Base-by-base conservation (phyloP, 30 jellyfish, hydroid and myxozoan species). In the Aurelia coerulea region DNA sequence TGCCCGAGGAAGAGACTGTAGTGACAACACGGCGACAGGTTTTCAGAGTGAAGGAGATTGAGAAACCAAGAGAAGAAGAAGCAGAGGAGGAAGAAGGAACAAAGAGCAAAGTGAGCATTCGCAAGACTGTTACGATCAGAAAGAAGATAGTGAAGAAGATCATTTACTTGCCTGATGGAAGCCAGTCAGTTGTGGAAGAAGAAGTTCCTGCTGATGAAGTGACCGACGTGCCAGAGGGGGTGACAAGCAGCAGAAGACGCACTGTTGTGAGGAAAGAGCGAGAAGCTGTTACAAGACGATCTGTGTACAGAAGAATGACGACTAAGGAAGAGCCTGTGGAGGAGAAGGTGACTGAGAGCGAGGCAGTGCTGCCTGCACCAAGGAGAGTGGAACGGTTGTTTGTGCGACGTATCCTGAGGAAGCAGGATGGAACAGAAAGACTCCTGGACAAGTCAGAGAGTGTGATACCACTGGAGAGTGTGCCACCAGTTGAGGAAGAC, bases 341-440 rank as follows among this genome's bases (percentile, higher is more conserved):
- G 50, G 97, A 88, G 52, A 88, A 63, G 50, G 90, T 81, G 37
- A 83, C 88, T 10, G n/a, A 32, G 23, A 37, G 46, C 4, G 46
- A 37, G 46, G 46, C 46, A 1, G 46, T 37, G 46, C 4, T 37
- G 46, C 58, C 51, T 46, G 79, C 81, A 31, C 81, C 90, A 49
- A 68, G 71, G 32, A 80, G 86, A 56, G 98, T 91, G 11, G 97
- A 90, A 62, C 75, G 96, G 42, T 83, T 91, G 86, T 85, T 58
- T 62, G 98, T 85, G 76, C 72, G 97, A 1, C 87, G 96, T n/a
- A 75, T 90, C 23, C 53, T 90, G 65, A 79, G 98, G 67, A 79
- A 77, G 80, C 84, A 88, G 34, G 97, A 92, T 72, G 46, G 46
- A 37, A 37, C 46, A 37, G 46, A 37, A 37, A 37, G 46, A 37